Percentiles rank a stretch among this genome's conserved stretches.
phyloP scores from a whole-genome alignment of 64 coral and sea anemone genomes.

The Catalaphyllia jardinei region DNA sequence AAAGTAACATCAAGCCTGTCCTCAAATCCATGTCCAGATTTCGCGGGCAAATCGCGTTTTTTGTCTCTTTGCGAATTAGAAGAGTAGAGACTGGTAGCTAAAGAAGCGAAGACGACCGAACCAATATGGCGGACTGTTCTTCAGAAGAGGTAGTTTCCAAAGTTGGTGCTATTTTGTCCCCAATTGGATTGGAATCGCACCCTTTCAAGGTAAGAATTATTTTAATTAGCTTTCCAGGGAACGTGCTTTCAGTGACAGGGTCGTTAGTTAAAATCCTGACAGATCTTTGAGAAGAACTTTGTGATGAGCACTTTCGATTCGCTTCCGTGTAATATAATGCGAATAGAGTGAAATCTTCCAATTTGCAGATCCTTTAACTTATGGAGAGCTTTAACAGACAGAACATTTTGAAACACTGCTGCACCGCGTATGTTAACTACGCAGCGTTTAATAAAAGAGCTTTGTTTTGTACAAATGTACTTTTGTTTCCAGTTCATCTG shows the following conservation, averaged over 20 bases:
- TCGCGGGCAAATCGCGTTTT: background rate
- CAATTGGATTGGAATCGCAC: constrained; percentile 81
- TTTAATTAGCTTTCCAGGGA: background rate
- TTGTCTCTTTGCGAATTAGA: background rate
- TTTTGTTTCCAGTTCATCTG: too few species aligned
- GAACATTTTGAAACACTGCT: background rate
- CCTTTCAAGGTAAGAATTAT: constrained; percentile 83
- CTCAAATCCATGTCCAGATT: background rate
- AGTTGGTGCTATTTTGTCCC: constrained; percentile 57
- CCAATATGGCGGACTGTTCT: constrained; percentile 62
- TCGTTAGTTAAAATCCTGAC: background rate
- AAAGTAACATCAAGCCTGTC: background rate
- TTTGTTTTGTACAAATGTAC: too few species aligned
- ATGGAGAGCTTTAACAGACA: background rate
- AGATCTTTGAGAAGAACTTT: background rate
- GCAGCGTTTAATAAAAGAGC: too few species aligned
- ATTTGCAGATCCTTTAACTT: background rate
- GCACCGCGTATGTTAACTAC: background rate
- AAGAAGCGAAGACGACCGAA: background rate
- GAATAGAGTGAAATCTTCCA: background rate
- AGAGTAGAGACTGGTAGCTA: background rate
- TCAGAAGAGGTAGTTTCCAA: constrained; percentile 41
- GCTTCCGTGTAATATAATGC: background rate
- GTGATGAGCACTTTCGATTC: background rate
- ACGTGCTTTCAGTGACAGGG: background rate